Base-by-base conservation (phyloP, 2,113 vertebrate genomes). In the Hipposideros armiger region DNA sequence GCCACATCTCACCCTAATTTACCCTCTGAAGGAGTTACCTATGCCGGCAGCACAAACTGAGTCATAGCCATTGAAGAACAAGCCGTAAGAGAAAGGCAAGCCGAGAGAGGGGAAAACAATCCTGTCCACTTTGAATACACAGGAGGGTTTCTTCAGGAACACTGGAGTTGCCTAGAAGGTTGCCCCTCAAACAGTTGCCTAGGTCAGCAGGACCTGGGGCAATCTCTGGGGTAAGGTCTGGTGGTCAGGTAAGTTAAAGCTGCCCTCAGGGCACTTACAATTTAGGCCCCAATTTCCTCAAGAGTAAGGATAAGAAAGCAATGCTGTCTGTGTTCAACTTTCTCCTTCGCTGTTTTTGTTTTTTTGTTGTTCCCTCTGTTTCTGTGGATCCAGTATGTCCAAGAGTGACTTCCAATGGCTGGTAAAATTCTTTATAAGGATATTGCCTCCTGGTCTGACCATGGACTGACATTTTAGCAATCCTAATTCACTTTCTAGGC, bases 181-280 rank as follows among this genome's bases (percentile, higher is more conserved):
- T 91, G 91, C 66, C 74, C n/a, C 73, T 81, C n/a, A 30, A 58
- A 45, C 9, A 11, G 5, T 60, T 67, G 52, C 74, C 64, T 86
- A 86, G 72, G 80, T 96, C 54, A 87, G 28, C 32, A 89, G 82
- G 36, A 92, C 94, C 62, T 16, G 70, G 54, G 90, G 82, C 50
- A 11, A 64, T 88, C 72, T 82, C 42, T 1, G 2, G 45, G 45
- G 74, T 15, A 69, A 93, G 45, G 50, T 66, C 42, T 70, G 70
- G 47, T 84, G 80, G 66, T 92, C 92, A 95, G 42, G 50, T 28
- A 95, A 96, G 80, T 93, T 95, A 97, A 97, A 96, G 70, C 13
- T 1, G 14, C 94, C 81, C 95, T 67, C 52, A 84, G 77, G 89
- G 62, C 67, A 90, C 81, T 96, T 96, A 94, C 62, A 91, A 5